phyloP scores from a whole-genome alignment of 2,797 vertebrate species.

The Sebastolobus alascanus region DNA sequence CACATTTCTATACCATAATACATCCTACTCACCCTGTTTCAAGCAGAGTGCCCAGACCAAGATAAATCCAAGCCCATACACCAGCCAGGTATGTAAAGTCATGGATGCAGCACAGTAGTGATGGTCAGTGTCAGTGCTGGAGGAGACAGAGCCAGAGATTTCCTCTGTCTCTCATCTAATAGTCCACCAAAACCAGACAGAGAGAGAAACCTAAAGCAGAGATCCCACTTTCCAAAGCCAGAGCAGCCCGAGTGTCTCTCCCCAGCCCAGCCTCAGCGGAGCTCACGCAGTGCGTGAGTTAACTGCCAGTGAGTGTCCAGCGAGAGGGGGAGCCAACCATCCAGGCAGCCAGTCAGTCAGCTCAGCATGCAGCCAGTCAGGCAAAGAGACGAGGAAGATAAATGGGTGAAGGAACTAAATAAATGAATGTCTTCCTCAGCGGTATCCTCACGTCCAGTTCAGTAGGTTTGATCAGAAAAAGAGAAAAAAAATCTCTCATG shows the following conservation, averaged over 20 bases:
- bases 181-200: constrained; percentile 61
- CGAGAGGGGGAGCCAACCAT: constrained; percentile 71
- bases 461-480: constrained; percentile 29
- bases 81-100: constrained; percentile 83
- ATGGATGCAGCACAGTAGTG: constrained; percentile 84
- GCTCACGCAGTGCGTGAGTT: constrained; percentile 59
- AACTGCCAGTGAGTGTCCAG: constrained; percentile 68
- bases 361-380: constrained; percentile 74
- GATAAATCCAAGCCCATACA: constrained; percentile 83
- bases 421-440: constrained; percentile 66
- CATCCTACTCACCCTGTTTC: constrained; percentile 80
- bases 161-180: constrained; percentile 70
- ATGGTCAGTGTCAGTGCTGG: constrained; percentile 64
- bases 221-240: constrained; percentile 67
- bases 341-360: constrained; percentile 70
- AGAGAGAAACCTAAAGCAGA: constrained; percentile 51
- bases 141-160: constrained; percentile 53
- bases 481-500: constrained; percentile 29
- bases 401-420: constrained; percentile 69
- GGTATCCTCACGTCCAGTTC: constrained; percentile 51
- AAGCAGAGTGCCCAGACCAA: constrained; percentile 76
- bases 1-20: constrained; percentile 1
- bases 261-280: constrained; percentile 59
- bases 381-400: constrained; percentile 67
- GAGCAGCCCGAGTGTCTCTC: constrained; percentile 51